A percentile compares a stretch with the other conserved stretches of the same genome.
phyloP scores from a whole-genome alignment of 2,797 vertebrate genomes.

The Astyanax mexicanus region DNA sequence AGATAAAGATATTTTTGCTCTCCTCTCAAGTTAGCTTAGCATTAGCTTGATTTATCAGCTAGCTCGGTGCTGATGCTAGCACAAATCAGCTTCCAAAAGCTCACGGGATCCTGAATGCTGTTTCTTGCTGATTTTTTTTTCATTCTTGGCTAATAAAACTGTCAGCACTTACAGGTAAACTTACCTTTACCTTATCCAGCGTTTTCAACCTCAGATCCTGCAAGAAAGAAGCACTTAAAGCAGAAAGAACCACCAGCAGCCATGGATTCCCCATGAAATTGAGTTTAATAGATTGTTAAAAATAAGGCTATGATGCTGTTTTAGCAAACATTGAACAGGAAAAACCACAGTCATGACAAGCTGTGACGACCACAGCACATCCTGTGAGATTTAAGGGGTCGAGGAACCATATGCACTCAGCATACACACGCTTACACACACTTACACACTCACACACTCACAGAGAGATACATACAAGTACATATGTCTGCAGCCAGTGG shows the following conservation, averaged over 20 bases:
- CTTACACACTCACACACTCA: conserved; percentile 17
- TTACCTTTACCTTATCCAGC: background rate
- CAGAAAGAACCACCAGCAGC: conserved; percentile 2
- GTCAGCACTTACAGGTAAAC: background rate
- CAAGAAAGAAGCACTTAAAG: background rate
- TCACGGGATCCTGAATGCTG: background rate
- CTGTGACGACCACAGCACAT: conserved; percentile 57
- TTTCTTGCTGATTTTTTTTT: background rate
- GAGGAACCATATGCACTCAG: conserved; percentile 34
- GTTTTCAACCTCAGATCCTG: background rate
- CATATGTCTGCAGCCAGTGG: conserved; percentile 10
- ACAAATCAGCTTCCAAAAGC: too few relatives aligned
- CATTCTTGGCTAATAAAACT: background rate
- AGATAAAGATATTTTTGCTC: background rate
- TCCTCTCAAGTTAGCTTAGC: background rate
- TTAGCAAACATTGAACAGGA: conserved; percentile 72
- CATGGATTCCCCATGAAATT: conserved; percentile 71
- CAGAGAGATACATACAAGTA: conserved; percentile 10
- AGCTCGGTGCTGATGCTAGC: background rate
- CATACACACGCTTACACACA: conserved; percentile 12
- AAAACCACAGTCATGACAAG: conserved; percentile 59
- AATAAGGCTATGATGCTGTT: conserved; percentile 81
- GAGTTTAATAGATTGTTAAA: conserved; percentile 83
- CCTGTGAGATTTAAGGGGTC: conserved; percentile 45
- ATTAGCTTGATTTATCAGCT: background rate